phyloP scores from a whole-genome alignment of 1,140 invertebrate genomes.

The Drosophila carrolli region DNA sequence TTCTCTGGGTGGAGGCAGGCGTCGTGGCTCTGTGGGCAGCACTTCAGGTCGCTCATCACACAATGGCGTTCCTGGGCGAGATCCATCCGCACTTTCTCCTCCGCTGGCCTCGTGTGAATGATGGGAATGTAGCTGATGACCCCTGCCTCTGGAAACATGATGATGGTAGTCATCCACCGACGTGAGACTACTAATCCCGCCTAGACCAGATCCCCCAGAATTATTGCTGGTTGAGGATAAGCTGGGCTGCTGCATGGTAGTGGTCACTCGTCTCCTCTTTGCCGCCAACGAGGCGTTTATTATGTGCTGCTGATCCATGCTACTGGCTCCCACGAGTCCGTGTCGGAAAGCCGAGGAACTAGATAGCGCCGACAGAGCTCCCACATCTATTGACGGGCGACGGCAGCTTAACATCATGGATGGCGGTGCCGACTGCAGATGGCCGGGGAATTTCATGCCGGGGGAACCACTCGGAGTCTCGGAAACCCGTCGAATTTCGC shows the following conservation, averaged over 20 bases:
- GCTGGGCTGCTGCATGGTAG: constrained; percentile 34
- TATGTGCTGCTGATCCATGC: constrained; percentile 63
- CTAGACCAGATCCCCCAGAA: constrained; percentile 23
- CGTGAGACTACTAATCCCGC: constrained; percentile 33
- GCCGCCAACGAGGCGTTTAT: constrained; percentile 69
- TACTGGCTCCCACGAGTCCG: constrained; percentile 61
- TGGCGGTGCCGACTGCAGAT: constrained; percentile 46
- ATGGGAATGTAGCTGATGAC: constrained; percentile 84
- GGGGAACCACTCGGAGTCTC: constrained; percentile 35
- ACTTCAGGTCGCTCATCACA: constrained; percentile 93
- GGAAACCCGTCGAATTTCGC: constrained; percentile 77
- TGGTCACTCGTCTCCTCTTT: constrained; percentile 59
- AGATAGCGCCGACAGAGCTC: constrained; percentile 62
- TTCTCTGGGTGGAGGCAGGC: constrained; percentile 88
- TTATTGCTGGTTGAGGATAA: constrained; percentile 20
- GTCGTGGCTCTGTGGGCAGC: constrained; percentile 89
- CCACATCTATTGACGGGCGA: constrained; percentile 82
- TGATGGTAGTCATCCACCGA: constrained; percentile 75
- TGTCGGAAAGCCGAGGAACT: constrained; percentile 67
- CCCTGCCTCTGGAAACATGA: constrained; percentile 76
- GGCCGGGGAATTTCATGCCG: constrained; percentile 56
- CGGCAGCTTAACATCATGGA: constrained; percentile 71
- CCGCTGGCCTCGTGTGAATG: constrained; percentile 84
- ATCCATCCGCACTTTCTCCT: constrained; percentile 86
- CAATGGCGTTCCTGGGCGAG: constrained; percentile 92